phyloP scores from a whole-genome alignment of 2,888 invertebrate genomes.

The Apamea anceps region DNA sequence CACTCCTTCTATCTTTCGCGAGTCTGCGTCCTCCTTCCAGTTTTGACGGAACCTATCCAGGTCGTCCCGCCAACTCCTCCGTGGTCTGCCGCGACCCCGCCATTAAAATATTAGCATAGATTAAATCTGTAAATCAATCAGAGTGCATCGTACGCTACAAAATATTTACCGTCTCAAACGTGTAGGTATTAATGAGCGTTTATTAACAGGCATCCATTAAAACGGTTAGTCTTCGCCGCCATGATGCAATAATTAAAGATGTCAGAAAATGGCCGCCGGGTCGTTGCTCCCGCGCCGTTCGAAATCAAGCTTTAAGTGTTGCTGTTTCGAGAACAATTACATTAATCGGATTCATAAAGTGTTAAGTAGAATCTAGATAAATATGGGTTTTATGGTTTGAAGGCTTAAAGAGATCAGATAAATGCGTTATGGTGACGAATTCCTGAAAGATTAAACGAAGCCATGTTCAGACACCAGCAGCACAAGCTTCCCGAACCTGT shows the following conservation, averaged over 20 bases:
- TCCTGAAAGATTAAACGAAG: not conserved
- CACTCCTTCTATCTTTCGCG: too few species aligned
- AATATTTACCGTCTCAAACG: conserved; percentile 58
- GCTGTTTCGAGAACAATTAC: conserved; percentile 33
- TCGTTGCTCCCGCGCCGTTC: conserved; percentile 68
- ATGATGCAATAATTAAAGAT: conserved; percentile 81
- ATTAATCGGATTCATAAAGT: conserved; percentile 19
- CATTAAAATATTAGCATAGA: not conserved
- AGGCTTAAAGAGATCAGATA: not conserved
- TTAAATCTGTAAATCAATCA: conserved; percentile 40
- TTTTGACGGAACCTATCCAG: too few species aligned
- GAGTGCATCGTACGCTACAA: conserved; percentile 16
- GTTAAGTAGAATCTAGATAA: not conserved
- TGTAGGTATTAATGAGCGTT: conserved; percentile 60
- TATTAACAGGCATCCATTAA: conserved; percentile 60
- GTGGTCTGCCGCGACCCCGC: too few species aligned
- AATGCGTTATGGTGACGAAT: not conserved
- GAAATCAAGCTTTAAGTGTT: conserved; percentile 37
- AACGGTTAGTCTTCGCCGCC: conserved; percentile 57
- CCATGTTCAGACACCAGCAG: not conserved
- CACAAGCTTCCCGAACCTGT: too few species aligned
- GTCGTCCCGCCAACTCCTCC: too few species aligned
- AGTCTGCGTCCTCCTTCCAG: too few species aligned
- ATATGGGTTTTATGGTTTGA: not conserved
- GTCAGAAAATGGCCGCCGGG: conserved; percentile 81